These are phyloP conservation scores for Xestia ashworthii DNA, from an alignment of 2,888 invertebrate species.

Conservation along the genomic window DNA sequence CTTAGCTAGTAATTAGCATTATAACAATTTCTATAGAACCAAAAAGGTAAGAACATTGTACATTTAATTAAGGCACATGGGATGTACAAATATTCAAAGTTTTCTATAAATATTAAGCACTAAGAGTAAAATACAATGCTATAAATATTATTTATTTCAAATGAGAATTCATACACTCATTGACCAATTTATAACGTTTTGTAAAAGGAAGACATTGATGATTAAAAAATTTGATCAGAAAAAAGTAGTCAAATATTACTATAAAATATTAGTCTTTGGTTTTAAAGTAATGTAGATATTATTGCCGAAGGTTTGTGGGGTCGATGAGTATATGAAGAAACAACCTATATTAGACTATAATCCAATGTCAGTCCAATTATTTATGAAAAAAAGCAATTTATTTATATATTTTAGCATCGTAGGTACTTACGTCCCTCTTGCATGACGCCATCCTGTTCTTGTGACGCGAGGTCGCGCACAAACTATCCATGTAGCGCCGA, in stretches of 20 bases:
- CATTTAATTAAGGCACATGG: slow-evolving; percentile 88
- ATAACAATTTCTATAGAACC: slow-evolving; percentile 87
- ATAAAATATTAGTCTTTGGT: slow-evolving; percentile 86
- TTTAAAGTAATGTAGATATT: slow-evolving; percentile 79
- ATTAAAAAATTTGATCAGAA: slow-evolving; percentile 72
- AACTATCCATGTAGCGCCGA: slow-evolving; percentile 61
- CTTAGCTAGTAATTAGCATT: slow-evolving; percentile 85
- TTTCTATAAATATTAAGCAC: slow-evolving; percentile 88
- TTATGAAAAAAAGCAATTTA: slow-evolving; percentile 66
- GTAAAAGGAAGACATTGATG: slow-evolving; percentile 81
- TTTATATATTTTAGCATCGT: slow-evolving; percentile 70
- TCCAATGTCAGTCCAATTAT: slow-evolving; percentile 83
- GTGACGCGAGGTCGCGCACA: slow-evolving; percentile 57
- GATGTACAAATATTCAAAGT: slow-evolving; percentile 81
- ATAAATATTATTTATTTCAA: slow-evolving; percentile 78
- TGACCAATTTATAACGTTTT: slow-evolving; percentile 73
- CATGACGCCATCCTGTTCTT: slow-evolving; percentile 75
- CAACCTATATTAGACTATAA: slow-evolving; percentile 79
- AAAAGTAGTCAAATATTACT: slow-evolving; percentile 78
- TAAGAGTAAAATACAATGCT: slow-evolving; percentile 84
- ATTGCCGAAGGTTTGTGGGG: slow-evolving; percentile 79
- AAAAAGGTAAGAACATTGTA: slow-evolving; percentile 86
- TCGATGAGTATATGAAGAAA: slow-evolving; percentile 83
- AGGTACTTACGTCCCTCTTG: slow-evolving; percentile 79
- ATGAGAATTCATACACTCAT: slow-evolving; percentile 81